Evolutionary conservation across 1,140 invertebrate genomes (phyloP), one percentile per base, ranked within the genome.

Genomic region (Muscidifurax raptorellus): DNA sequence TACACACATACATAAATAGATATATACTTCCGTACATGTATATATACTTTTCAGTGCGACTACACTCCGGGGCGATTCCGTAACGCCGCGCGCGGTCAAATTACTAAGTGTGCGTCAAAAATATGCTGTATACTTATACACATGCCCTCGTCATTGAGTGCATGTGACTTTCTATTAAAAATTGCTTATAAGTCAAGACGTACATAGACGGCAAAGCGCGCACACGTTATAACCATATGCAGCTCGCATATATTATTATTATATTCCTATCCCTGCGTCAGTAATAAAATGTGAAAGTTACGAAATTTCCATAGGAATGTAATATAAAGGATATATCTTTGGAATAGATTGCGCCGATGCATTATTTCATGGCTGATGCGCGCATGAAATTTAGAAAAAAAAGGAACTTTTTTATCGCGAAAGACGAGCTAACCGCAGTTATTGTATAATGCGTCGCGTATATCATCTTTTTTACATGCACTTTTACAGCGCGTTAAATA

Each of bases 31-130:
- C 15, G 44, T 10, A 4, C 64, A 1, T 1, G 0, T 3, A 66
- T 25, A 25, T 25, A 67, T 5, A n/a, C 72, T 69, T 69, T 69
- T 69, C 27, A 69, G 27, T 69, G 2, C 47, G 18, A 52, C 18
- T 52, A n/a, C n/a, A n/a, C 47, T 15, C 12, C 13, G 32, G 44
- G 36, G 72, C 32, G 30, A 40, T 74, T n/a, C 36, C 32, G 27
- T 72, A 72, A 72, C 32, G n/a, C 22, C 36, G 36, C 18, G 36
- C 18, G 36, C 72, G 72, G 72, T 74, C 72, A 74, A 47, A 75
- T 75, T 44, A 47, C 36, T 75, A 47, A 44, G 40, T 27, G 72
- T 47, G 36, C 18, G 72, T 75, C 72, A 75, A 75, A 75, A 75
- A 18, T 32, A 28, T 28, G 28, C 9, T 27, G 27, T 13, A 2